A percentile compares a stretch with the other conserved stretches of the same genome.
Evolutionary conservation across 1,140 invertebrate species (phyloP).

Genomic region (Drosophila neocordata): DNA sequence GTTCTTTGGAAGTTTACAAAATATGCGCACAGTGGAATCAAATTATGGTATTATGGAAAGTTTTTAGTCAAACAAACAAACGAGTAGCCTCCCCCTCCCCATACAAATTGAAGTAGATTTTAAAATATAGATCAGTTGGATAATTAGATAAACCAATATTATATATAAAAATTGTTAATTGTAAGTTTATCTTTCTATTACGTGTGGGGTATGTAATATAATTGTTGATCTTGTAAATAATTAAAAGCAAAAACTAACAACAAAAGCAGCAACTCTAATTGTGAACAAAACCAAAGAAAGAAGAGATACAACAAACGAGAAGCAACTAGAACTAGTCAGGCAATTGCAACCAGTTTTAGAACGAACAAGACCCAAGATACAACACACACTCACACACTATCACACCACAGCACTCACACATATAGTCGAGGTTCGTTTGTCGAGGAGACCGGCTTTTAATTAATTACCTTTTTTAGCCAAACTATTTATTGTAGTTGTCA

Average conservation of each 20-base stretch:
- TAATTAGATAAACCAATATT: too few relatives aligned
- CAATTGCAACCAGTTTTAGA: constrained; percentile 65
- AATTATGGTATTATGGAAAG: background rate
- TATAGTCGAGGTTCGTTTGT: constrained; percentile 17
- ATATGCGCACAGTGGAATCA: constrained; percentile 14
- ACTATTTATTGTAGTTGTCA: constrained; percentile 73
- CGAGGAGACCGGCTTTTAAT: constrained; percentile 71
- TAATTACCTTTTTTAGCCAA: constrained; percentile 80
- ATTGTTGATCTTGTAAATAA: background rate
- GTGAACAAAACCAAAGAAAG: constrained; percentile 59
- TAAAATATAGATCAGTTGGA: too few relatives aligned
- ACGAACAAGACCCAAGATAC: constrained; percentile 19
- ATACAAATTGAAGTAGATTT: too few relatives aligned
- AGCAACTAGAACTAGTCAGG: constrained; percentile 47
- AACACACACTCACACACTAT: constrained; percentile 8
- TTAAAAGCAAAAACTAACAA: constrained; percentile 67
- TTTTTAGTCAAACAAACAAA: too few relatives aligned
- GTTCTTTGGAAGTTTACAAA: constrained; percentile 52
- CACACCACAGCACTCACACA: constrained; percentile 29
- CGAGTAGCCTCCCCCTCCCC: too few relatives aligned
- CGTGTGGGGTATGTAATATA: too few relatives aligned
- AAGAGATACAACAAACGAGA: constrained; percentile 25
- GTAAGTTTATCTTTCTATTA: too few relatives aligned
- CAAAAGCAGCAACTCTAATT: constrained; percentile 52
- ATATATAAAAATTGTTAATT: too few relatives aligned